Conservation (phyloP, 2,888 invertebrate species). For the Psococerastis gibbosa region DNA sequence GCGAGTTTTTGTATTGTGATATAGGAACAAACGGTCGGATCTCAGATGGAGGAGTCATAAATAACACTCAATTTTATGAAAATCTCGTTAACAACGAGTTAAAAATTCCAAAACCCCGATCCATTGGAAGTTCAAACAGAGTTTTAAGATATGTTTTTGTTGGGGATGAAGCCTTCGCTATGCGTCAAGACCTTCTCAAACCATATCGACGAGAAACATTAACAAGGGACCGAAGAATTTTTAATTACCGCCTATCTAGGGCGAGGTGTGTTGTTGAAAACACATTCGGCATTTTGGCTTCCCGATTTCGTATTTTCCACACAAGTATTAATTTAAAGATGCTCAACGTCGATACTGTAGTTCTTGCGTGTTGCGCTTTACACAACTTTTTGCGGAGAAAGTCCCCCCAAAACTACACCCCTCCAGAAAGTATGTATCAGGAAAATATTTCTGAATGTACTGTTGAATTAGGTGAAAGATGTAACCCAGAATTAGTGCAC, state of each 20-base stretch:
- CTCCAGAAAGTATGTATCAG: neutral
- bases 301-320: neutral
- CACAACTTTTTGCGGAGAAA: neutral
- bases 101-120: slow-evolving; percentile 14
- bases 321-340: neutral
- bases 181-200: neutral
- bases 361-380: neutral
- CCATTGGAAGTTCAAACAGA: slow-evolving; percentile 14
- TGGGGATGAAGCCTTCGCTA: slow-evolving; percentile 10
- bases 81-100: slow-evolving; percentile 14
- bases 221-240: neutral
- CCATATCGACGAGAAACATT: neutral
- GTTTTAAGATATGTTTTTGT: slow-evolving; percentile 15
- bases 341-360: neutral
- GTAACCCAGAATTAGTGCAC: neutral
- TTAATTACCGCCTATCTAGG: neutral
- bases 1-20: slow-evolving; percentile 16
- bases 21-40: slow-evolving; percentile 16
- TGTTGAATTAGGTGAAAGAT: too few species aligned
- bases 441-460: neutral
- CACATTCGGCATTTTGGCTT: neutral
- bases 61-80: slow-evolving; percentile 14
- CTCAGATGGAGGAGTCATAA: slow-evolving; percentile 17
- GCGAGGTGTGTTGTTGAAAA: neutral
- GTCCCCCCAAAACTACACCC: neutral